phyloP scores from a whole-genome alignment of 1,140 invertebrate species.

The Aphelinus certus region DNA sequence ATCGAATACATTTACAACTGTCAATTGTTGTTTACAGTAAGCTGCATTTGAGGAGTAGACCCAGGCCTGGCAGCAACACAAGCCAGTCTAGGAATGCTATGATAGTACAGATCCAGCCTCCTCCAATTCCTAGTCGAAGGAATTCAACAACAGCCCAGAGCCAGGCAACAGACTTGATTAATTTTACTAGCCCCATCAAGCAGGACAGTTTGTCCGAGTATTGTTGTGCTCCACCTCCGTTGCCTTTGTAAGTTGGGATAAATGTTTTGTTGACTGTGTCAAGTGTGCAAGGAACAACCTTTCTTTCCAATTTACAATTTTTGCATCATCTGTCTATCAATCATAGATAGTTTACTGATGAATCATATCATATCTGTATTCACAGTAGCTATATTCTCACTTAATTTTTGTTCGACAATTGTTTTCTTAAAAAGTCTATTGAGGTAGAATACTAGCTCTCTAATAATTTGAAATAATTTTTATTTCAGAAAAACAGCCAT shows the following conservation, averaged over 20 bases:
- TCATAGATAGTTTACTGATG: no score
- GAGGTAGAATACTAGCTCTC: no score
- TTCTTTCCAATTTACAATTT: no score
- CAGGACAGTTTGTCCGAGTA: slow-evolving; percentile 59
- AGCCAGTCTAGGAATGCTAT: slow-evolving; percentile 59
- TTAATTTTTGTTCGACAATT: no score
- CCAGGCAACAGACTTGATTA: slow-evolving; percentile 75
- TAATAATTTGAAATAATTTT: slow-evolving; percentile 16
- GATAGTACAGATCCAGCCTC: slow-evolving; percentile 67
- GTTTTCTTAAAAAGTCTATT: no score
- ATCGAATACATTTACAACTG: no score
- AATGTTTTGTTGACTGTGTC: no score
- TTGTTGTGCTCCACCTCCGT: slow-evolving; percentile 53
- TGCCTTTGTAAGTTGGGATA: slow-evolving; percentile 52
- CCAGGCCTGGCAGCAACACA: slow-evolving; percentile 66
- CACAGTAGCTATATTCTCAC: no score
- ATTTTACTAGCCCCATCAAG: slow-evolving; percentile 73
- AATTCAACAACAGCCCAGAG: slow-evolving; percentile 64
- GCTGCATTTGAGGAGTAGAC: slow-evolving; percentile 62
- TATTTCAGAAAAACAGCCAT: slow-evolving; percentile 53
- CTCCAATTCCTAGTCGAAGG: slow-evolving; percentile 64
- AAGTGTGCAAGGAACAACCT: no score
- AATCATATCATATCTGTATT: no score
- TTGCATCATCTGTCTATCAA: no score
- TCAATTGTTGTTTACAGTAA: slow-evolving; percentile 44